A percentile compares a stretch with the other conserved stretches of the same genome.
These are phyloP conservation scores for Timema podura DNA, from an alignment of 2,888 invertebrate species.

Conservation along the genomic window DNA sequence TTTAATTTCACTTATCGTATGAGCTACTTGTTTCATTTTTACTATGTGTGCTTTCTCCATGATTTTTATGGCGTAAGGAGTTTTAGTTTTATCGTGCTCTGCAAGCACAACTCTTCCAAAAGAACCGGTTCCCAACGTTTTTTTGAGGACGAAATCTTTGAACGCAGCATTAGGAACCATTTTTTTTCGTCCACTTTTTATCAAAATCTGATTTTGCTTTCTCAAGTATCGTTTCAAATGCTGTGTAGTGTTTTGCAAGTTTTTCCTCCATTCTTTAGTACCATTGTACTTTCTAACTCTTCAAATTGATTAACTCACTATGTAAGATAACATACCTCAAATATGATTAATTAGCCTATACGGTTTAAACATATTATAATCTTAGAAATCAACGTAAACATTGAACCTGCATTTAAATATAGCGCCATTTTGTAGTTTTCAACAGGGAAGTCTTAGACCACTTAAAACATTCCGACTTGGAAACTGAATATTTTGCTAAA, in stretches of 20 bases:
- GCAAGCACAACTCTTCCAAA: conserved; percentile 28
- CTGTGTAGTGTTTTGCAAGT: conserved; percentile 9
- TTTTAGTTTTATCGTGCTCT: conserved; percentile 18
- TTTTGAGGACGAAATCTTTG: conserved; percentile 20
- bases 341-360: too few relatives aligned
- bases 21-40: conserved; percentile 26
- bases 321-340: too few relatives aligned
- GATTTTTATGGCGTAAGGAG: conserved; percentile 25
- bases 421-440: too few relatives aligned
- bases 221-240: conserved; percentile 9
- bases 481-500: too few relatives aligned
- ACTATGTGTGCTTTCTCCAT: conserved; percentile 25
- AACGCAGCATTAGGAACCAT: conserved; percentile 17
- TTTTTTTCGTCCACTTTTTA: conserved; percentile 20
- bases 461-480: too few relatives aligned
- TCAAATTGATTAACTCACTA: too few relatives aligned
- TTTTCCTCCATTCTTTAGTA: background rate
- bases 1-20: conserved; percentile 26
- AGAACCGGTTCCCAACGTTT: conserved; percentile 27
- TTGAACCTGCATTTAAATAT: too few relatives aligned
- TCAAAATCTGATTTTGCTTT: conserved; percentile 15
- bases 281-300: too few relatives aligned
- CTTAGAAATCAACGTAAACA: too few relatives aligned
- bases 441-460: too few relatives aligned
- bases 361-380: too few relatives aligned